phyloP scores from a whole-genome alignment of 2,113 vertebrate genomes.

The Percina caprodes region DNA sequence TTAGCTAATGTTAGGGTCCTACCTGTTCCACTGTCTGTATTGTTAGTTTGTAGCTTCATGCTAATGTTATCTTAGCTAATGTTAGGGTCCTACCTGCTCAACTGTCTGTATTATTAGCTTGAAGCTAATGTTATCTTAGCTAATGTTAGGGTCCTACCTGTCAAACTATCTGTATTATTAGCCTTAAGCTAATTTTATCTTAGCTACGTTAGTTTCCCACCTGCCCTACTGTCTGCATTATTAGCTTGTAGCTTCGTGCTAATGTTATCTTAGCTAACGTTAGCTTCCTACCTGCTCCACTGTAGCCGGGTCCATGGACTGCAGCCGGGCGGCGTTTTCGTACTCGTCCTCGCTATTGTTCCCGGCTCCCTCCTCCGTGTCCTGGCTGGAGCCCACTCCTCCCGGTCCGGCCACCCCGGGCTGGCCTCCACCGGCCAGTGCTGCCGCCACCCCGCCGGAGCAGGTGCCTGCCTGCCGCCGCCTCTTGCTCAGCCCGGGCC shows the following conservation, averaged over 20 bases:
- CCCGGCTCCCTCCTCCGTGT: constrained; percentile 87
- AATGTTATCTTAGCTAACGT: neutral
- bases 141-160: no score
- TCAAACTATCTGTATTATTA: no score
- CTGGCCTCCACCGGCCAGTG: constrained; percentile 85
- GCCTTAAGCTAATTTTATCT: no score
- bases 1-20: no score
- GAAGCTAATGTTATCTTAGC: no score
- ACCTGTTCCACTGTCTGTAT: no score
- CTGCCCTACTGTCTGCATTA: neutral
- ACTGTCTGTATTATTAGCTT: no score
- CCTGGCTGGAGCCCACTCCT: constrained; percentile 84
- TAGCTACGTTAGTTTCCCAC: no score
- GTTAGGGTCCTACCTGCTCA: no score
- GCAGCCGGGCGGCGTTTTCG: constrained; percentile 89
- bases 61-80: no score
- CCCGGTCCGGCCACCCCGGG: constrained; percentile 85
- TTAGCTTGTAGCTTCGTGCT: neutral
- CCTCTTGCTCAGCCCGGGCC: constrained; percentile 87
- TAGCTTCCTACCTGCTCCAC: constrained; percentile 16
- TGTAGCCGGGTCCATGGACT: constrained; percentile 68
- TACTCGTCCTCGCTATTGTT: constrained; percentile 97
- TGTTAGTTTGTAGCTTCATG: no score
- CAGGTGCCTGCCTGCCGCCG: constrained; percentile 84
- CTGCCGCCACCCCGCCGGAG: constrained; percentile 82